Evolutionary conservation across 2,797 vertebrate species (phyloP).

Genomic region (Phrynocephalus guinanensis): DNA sequence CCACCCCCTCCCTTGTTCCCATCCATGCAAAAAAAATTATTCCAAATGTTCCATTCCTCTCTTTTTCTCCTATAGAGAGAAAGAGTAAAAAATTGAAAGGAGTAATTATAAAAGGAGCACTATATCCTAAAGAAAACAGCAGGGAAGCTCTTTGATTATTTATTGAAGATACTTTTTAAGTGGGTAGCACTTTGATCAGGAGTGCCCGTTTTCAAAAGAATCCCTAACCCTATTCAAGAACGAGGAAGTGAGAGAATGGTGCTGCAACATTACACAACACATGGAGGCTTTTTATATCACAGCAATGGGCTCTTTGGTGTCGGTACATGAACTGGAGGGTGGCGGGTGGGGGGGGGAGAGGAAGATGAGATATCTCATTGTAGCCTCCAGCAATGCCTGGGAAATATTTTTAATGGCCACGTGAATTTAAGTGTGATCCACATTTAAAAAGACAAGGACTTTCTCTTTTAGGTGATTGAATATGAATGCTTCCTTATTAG

Average conservation of each 20-base stretch:
- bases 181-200: slow-evolving; percentile 57
- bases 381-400: slow-evolving; percentile 45
- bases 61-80: slow-evolving; percentile 26
- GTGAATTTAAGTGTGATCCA: slow-evolving; percentile 36
- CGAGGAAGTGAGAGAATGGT: slow-evolving; percentile 24
- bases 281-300: slow-evolving; percentile 41
- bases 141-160: slow-evolving; percentile 67
- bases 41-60: not conserved
- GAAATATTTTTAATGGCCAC: slow-evolving; percentile 21
- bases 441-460: slow-evolving; percentile 44
- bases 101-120: slow-evolving; percentile 33
- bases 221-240: slow-evolving; percentile 35
- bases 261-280: slow-evolving; percentile 46
- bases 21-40: slow-evolving; percentile 2
- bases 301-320: slow-evolving; percentile 40
- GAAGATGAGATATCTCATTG: slow-evolving; percentile 21
- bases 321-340: slow-evolving; percentile 26
- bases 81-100: slow-evolving; percentile 40
- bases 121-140: slow-evolving; percentile 59
- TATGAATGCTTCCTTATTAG: slow-evolving; percentile 29
- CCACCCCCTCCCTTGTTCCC: not conserved
- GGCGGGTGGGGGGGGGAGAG: no score
- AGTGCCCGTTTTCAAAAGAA: slow-evolving; percentile 62
- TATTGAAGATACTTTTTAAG: slow-evolving; percentile 71
- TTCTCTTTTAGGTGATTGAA: slow-evolving; percentile 16